Conservation (phyloP, 2,888 invertebrate species). For the Merodon equestris region DNA sequence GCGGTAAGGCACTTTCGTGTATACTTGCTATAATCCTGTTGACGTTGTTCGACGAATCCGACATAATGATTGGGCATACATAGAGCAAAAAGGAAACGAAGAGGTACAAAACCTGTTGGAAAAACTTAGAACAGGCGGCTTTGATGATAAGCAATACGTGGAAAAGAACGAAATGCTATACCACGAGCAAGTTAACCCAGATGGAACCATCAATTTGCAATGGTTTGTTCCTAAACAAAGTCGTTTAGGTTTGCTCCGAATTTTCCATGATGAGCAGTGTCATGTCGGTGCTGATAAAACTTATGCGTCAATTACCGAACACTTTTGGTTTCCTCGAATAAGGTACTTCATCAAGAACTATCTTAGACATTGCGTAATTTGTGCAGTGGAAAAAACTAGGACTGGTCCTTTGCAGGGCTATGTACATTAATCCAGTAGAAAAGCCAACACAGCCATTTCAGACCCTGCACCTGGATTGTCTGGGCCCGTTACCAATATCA, state of each 20-base stretch:
- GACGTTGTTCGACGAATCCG: slow-evolving; percentile 1
- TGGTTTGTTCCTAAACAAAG: too few species aligned
- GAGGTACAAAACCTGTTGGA: slow-evolving; percentile 5
- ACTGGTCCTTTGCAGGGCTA: background rate
- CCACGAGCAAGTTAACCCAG: too few species aligned
- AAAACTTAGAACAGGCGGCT: background rate
- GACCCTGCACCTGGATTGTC: too few species aligned
- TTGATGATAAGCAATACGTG: too few species aligned
- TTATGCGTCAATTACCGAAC: too few species aligned
- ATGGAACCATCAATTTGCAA: too few species aligned
- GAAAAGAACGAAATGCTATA: slow-evolving; percentile 3
- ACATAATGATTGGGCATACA: background rate
- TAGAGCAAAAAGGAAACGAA: slow-evolving; percentile 7
- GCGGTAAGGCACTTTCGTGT: background rate
- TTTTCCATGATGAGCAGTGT: too few species aligned
- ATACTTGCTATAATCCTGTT: background rate
- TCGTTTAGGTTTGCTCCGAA: too few species aligned
- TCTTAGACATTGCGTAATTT: slow-evolving; percentile 7
- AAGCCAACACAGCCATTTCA: too few species aligned
- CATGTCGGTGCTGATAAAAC: too few species aligned
- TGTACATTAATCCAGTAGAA: background rate
- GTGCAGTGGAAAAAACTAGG: background rate
- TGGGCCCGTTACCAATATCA: background rate
- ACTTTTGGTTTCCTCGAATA: too few species aligned
- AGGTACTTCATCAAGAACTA: background rate